These are phyloP conservation scores for Oncorhynchus keta DNA, from an alignment of 2,113 vertebrate species.

Conservation along the genomic window DNA sequence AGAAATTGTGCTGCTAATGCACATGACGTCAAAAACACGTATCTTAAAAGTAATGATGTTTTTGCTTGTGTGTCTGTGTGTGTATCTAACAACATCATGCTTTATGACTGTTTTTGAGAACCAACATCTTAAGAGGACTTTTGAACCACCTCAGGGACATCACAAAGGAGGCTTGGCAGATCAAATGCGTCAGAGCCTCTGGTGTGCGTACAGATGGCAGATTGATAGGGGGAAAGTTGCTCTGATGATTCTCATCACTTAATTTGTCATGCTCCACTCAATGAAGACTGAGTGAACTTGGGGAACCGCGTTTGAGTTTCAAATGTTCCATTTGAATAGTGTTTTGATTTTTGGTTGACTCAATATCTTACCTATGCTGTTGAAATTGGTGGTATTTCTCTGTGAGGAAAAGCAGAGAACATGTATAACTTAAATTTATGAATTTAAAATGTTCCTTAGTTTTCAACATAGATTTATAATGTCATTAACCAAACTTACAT, in stretches of 20 bases:
- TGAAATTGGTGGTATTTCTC: not conserved
- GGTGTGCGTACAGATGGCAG: slow-evolving; percentile 5
- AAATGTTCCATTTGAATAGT: not conserved
- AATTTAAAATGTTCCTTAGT: not conserved
- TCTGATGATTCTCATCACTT: not conserved
- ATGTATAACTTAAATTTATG: not conserved
- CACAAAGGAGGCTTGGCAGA: not conserved
- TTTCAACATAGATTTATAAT: not conserved
- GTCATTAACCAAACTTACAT: not conserved
- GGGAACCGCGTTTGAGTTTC: not conserved
- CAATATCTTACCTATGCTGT: not conserved
- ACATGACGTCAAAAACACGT: too few species aligned
- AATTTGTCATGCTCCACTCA: slow-evolving; percentile 13
- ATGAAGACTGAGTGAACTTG: not conserved
- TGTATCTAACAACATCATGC: not conserved
- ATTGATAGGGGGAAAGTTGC: not conserved
- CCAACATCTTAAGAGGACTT: not conserved
- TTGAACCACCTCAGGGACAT: not conserved
- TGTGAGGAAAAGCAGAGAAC: too few species aligned
- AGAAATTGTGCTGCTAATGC: too few species aligned
- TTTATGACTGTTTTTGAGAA: not conserved
- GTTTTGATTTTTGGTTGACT: not conserved
- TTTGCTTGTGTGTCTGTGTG: not conserved
- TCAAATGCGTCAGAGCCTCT: not conserved
- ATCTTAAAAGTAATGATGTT: too few species aligned